Evolutionary conservation across 2,113 vertebrate species (phyloP).

Genomic region (Myanophis thanlyinensis): DNA sequence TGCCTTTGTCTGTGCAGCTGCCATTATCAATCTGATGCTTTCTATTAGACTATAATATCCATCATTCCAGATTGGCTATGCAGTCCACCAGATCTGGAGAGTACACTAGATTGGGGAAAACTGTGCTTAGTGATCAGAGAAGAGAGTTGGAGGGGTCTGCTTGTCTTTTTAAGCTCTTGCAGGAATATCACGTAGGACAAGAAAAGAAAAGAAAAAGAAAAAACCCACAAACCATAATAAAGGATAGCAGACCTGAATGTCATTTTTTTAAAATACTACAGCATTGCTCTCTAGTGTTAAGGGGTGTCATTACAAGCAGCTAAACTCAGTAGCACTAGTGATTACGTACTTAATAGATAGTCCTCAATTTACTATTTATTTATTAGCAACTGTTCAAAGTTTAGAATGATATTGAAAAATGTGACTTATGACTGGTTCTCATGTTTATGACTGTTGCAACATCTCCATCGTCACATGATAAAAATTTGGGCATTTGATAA

Average conservation of each 20-base stretch:
- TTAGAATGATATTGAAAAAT: neutral
- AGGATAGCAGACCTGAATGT: neutral
- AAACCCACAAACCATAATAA: neutral
- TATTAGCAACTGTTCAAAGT: neutral
- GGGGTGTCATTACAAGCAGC: neutral
- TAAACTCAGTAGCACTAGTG: neutral
- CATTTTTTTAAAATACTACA: neutral
- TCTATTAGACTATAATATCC: neutral
- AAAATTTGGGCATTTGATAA: neutral
- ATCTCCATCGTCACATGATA: neutral
- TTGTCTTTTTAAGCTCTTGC: neutral
- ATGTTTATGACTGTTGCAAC: neutral
- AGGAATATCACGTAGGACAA: neutral
- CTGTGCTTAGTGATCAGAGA: neutral
- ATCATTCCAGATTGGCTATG: neutral
- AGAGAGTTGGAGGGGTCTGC: neutral
- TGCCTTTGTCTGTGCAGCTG: neutral
- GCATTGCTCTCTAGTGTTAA: neutral
- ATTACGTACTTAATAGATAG: neutral
- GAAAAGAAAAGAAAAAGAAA: neutral
- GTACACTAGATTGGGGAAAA: neutral
- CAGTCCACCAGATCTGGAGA: neutral
- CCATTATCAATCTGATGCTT: neutral
- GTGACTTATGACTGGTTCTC: neutral
- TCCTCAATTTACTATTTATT: neutral